Evolutionary conservation across 2,113 vertebrate genomes (phyloP), one percentile per base, ranked within the genome.

Genomic region (Aegithalos caudatus): DNA sequence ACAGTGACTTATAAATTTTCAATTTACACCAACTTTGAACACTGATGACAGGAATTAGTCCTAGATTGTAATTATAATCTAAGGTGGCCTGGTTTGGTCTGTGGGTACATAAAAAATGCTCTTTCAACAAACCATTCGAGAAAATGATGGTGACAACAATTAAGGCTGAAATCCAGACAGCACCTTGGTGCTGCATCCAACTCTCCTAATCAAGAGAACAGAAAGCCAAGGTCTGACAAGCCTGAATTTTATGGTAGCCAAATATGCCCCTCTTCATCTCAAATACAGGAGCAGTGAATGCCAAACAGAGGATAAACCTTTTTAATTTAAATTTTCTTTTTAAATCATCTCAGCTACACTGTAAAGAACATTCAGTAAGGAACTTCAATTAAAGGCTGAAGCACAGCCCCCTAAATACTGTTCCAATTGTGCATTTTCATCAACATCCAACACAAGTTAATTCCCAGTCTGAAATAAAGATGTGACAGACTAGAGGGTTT

Each of bases 161-260:
- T 37, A 66, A 50, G 23, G 35, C 71, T 65, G 64, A 77, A 86
- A 73, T 44, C 14, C 45, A 89, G 67, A 47, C 20, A 45, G 69
- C 27, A 37, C 27, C 60, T 14, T 11, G 22, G 77, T 40, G 31
- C 73, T 81, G 42, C 72, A 70, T 38, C 27, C 10, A 48, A 2
- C 7, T n/a, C 72, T 35, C 27, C 2, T 1, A 6, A 77, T 6
- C 12, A 4, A 20, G 0, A 0, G 5, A 11, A 56, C 0, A 18
- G 15, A 50, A 45, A 84, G 48, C 28, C 81, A 31, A 48, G 31
- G 14, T 22, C 67, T 72, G 80, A 54, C 67, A 76, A 61, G 23
- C 24, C 40, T 35, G 24, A 27, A 17, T 4, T 11, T 40, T 7
- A 40, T 13, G 21, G 65, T 40, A 88, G 73, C 51, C 8, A 3